Percentiles rank a stretch among this genome's conserved stretches.
Conservation (phyloP, 1,140 invertebrate species). For the Triops cancriformis region DNA sequence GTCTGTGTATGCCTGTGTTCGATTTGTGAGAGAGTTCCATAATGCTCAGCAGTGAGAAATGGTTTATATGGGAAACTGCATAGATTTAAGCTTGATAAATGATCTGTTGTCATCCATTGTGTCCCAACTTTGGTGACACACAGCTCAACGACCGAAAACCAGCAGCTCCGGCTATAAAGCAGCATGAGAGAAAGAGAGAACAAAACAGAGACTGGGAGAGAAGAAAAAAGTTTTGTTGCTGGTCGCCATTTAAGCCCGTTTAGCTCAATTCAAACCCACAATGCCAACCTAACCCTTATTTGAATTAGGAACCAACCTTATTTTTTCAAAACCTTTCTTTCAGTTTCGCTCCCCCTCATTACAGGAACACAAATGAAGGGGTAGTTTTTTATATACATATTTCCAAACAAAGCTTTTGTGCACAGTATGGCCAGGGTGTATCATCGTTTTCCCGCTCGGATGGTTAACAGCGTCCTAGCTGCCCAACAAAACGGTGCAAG, state of each 20-base stretch:
- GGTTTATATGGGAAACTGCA: conserved; percentile 6
- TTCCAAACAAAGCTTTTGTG: background rate
- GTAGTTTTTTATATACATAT: conserved; percentile 8
- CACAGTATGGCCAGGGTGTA: background rate
- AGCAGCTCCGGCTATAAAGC: background rate
- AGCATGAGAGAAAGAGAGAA: background rate
- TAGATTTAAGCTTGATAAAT: conserved; percentile 14
- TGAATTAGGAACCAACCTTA: background rate
- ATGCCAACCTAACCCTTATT: conserved; percentile 7
- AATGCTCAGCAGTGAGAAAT: background rate
- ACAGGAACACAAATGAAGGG: background rate
- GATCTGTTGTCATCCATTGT: conserved; percentile 10
- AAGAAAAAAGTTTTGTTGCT: background rate
- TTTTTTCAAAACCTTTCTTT: background rate
- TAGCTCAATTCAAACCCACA: background rate
- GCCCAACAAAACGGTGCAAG: background rate
- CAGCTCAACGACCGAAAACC: background rate
- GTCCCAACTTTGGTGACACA: background rate
- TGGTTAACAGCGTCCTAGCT: background rate
- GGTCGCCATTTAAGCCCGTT: background rate
- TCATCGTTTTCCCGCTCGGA: conserved; percentile 1
- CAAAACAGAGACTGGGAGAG: too few relatives aligned
- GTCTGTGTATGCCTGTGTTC: background rate
- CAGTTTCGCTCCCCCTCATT: background rate
- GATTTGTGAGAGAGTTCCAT: background rate